Evolutionary conservation across 2,113 vertebrate species (phyloP), one percentile per base, ranked within the genome.

Genomic region (Cranoglanis bouderius): DNA sequence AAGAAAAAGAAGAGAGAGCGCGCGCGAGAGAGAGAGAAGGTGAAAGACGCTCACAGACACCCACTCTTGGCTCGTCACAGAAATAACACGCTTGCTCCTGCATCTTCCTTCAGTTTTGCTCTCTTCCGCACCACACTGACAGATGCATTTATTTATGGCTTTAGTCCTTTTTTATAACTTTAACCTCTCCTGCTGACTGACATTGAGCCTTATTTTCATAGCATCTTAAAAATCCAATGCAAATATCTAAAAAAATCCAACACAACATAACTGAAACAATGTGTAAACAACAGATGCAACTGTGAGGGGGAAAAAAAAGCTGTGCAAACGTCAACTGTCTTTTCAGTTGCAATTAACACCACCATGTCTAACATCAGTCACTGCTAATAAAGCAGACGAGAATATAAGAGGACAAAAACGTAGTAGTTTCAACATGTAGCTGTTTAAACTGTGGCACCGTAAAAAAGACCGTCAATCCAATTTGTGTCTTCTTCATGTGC

Each of bases 21-120:
- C 83, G 91, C 65, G 0, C n/a, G 26, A 91, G 91, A 82, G 74
- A 49, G 26, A 92, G 85, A 92, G 90, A 86, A 85, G 89, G 90
- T 90, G 82, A 92, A 92, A 90, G 81, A 84, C 75, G 83, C 46
- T 89, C 88, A 75, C 43, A 88, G 88, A 53, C 89, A 14, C 87
- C 87, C 90, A 91, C 88, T 87, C 86, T 86, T 40, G 49, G 63
- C 91, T 93, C 87, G 63, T 90, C 90, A 92, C 90, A 90, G 90
- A 88, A 75, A 87, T 86, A 43, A 84, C 83, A 91, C 88, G 38
- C 40, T 74, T 84, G 85, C 88, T 86, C 88, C 88, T n/a, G 85
- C 87, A 40, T 89, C 81, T 72, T 89, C 72, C 86, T 86, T 65
- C 84, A 82, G 81, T 65, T 78, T 90, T 75, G 32, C 82, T 87